phyloP scores from a whole-genome alignment of 2,113 vertebrate species.

The Lycocorax pyrrhopterus region DNA sequence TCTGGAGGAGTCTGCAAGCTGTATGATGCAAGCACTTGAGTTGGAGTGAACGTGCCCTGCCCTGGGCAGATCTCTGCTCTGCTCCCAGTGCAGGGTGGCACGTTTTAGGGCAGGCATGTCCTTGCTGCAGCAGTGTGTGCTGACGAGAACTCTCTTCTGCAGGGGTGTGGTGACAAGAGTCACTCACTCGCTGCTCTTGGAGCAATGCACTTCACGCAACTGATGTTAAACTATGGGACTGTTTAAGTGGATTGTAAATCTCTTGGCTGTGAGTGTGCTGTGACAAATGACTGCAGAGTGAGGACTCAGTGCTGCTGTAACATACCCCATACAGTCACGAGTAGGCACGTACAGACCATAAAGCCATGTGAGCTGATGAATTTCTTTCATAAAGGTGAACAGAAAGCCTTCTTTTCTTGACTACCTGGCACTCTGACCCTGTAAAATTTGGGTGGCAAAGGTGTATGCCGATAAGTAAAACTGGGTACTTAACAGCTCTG shows the following conservation, averaged over 20 bases:
- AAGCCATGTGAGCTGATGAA: background rate
- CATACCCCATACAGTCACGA: background rate
- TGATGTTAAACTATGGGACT: background rate
- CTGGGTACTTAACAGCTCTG: background rate
- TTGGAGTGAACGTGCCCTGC: background rate
- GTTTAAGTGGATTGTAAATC: background rate
- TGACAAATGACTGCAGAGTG: background rate
- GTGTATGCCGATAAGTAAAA: background rate
- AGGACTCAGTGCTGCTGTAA: background rate
- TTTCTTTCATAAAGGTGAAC: background rate
- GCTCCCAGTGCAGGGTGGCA: background rate
- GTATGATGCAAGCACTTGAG: background rate
- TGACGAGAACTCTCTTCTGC: background rate
- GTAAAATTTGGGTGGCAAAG: background rate
- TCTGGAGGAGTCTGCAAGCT: background rate
- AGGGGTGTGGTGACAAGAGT: background rate
- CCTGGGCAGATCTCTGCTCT: background rate
- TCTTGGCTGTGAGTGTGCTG: background rate
- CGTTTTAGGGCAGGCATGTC: background rate
- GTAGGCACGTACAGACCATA: accelerated
- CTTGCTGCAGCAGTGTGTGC: background rate
- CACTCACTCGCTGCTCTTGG: background rate
- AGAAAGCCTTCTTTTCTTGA: background rate
- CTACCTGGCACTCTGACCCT: background rate
- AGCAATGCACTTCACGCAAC: background rate